Evolutionary conservation across 2,888 invertebrate genomes (phyloP), one percentile per base, ranked within the genome.

Genomic region (Protonemura montana): DNA sequence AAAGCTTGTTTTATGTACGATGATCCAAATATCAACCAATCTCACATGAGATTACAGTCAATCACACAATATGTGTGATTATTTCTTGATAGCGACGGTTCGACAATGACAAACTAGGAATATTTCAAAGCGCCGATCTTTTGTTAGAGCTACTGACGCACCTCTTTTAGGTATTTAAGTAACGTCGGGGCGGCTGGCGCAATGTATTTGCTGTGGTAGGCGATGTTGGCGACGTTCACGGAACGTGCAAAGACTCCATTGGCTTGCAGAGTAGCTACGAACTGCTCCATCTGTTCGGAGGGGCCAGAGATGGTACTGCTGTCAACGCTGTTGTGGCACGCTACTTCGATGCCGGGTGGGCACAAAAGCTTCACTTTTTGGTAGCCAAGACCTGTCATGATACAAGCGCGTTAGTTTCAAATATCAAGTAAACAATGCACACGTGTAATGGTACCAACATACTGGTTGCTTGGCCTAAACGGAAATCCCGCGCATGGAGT

Each of bases 271-370:
- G 92, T 89, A 86, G 92, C 92, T 0, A 95, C 94, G 88, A 95
- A 95, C 28, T 91, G 91, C 85, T 92, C 91, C 91, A 95, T 93
- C 13, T 92, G 92, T 30, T 94, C 94, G 0, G 93, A 92, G 0
- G 96, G 96, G 0, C 97, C 97, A 2, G 96, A 96, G 86, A 97
- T 93, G 0, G 97, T 97, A 85, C 95, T 94, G 76, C 95, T 96
- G 88, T 95, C 95, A 3, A 94, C 92, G 0, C 96, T 94, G 90
- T 97, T 97, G 91, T 96, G 96, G 89, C 97, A 97, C 16, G 97
- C 96, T 0, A 96, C 94, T 88, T 94, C 94, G 28, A 96, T 94
- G 35, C 94, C 93, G 27, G 93, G 92, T 0, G 96, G 95, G 87
- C 92, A 83, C 26, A 87, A 84, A 25, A 88, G 85, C 42, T 88